Evolutionary conservation across 2,797 vertebrate genomes (phyloP).

Genomic region (Emydoidea blandingii): DNA sequence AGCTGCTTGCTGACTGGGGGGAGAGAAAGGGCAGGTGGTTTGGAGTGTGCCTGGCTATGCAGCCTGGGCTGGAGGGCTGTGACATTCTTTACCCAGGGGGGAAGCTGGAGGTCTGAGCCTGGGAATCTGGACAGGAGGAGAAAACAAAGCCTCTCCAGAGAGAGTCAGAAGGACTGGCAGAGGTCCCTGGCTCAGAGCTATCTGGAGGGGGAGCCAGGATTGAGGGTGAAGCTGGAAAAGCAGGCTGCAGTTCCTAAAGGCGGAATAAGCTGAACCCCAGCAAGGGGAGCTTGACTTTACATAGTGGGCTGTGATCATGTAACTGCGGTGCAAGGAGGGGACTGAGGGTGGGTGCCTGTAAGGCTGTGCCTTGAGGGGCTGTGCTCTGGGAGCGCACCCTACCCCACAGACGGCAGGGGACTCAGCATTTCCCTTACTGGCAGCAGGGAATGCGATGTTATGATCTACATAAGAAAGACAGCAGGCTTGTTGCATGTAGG

Average conservation of each 20-base stretch:
- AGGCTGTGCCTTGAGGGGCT: neutral
- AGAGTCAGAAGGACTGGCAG: neutral
- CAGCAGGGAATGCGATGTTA: neutral
- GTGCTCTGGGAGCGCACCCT: neutral
- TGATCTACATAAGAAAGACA: neutral
- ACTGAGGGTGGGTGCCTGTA: neutral
- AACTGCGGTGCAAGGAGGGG: neutral
- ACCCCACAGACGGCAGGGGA: too few relatives aligned
- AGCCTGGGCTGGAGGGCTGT: too few relatives aligned
- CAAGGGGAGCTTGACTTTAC: too few relatives aligned
- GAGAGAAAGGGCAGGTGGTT: too few relatives aligned
- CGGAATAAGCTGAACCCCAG: neutral
- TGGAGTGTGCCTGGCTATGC: too few relatives aligned
- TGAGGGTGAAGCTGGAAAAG: neutral
- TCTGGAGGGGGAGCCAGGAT: neutral
- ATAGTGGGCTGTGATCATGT: neutral
- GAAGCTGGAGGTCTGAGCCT: neutral
- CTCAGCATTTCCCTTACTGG: neutral
- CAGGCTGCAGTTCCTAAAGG: neutral
- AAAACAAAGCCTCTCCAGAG: neutral
- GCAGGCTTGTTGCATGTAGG: neutral
- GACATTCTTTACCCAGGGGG: neutral
- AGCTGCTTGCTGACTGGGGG: too few relatives aligned
- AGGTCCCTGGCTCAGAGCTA: neutral
- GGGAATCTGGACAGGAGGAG: neutral